Conservation (phyloP, 2,113 vertebrate species). For the Aspiorhynchus laticeps region DNA sequence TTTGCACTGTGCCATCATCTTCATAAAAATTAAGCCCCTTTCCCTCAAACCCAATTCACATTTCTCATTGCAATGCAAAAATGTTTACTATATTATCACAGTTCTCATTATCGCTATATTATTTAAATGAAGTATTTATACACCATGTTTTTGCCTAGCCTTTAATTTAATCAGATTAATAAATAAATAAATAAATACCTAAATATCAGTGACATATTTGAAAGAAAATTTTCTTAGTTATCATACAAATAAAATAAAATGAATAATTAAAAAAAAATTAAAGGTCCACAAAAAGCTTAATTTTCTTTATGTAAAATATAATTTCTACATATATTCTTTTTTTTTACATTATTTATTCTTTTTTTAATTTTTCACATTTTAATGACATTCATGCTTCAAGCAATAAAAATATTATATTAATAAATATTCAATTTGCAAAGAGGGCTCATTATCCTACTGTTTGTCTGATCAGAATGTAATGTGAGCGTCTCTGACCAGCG, state of each 20-base stretch:
- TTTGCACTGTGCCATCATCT: background rate
- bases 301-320: background rate
- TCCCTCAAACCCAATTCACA: background rate
- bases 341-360: background rate
- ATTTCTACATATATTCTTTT: background rate
- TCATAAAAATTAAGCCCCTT: background rate
- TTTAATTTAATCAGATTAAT: too few species aligned
- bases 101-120: background rate
- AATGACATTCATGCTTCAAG: background rate
- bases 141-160: background rate
- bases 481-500: constrained; percentile 8
- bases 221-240: too few species aligned
- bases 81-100: background rate
- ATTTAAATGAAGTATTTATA: background rate
- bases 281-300: background rate
- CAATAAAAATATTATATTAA: background rate
- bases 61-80: background rate
- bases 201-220: too few species aligned
- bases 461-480: constrained; percentile 40
- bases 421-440: background rate
- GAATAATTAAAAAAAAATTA: too few species aligned
- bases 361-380: background rate
- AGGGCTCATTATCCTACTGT: constrained; percentile 18
- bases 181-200: background rate
- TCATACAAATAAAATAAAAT: too few species aligned